Evolutionary conservation across 1,140 invertebrate species (phyloP).

Genomic region (Hermetia illucens): DNA sequence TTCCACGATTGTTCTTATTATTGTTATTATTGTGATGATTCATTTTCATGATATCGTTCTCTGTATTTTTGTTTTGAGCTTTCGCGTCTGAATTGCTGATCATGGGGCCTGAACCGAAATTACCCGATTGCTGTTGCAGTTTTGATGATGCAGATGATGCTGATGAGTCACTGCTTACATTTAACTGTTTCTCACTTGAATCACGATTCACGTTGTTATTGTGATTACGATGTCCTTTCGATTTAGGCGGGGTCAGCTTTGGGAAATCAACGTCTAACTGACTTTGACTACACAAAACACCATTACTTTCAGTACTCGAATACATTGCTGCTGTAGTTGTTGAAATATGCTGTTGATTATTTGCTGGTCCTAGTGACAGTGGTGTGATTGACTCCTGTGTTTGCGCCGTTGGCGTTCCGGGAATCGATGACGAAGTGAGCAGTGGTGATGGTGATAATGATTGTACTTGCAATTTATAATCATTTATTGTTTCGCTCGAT

Average conservation of each 20-base stretch:
- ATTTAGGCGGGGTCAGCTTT: constrained; percentile 27
- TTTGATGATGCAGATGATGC: constrained; percentile 5
- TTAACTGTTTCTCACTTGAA: background rate
- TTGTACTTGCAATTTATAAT: constrained; percentile 14
- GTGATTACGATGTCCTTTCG: constrained; percentile 7
- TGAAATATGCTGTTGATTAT: constrained; percentile 26
- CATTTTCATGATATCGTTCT: background rate
- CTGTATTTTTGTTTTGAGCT: background rate
- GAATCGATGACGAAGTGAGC: constrained; percentile 9
- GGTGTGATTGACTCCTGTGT: constrained; percentile 21
- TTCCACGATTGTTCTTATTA: background rate
- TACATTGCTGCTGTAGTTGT: constrained; percentile 13
- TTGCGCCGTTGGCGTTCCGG: constrained; percentile 30
- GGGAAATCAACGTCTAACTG: constrained; percentile 24
- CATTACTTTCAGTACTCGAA: background rate
- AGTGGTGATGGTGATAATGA: too few relatives aligned
- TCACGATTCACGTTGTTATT: background rate
- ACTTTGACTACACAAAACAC: constrained; percentile 16
- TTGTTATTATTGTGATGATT: constrained; percentile 1
- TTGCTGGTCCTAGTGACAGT: constrained; percentile 27
- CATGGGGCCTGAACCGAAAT: too few relatives aligned
- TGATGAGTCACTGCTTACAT: background rate
- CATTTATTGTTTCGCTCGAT: constrained; percentile 5
- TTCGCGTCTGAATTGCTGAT: too few relatives aligned
- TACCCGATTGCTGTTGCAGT: constrained; percentile 6